Conservation (phyloP, 1,140 invertebrate genomes). For the Tetragnatha versicolor region DNA sequence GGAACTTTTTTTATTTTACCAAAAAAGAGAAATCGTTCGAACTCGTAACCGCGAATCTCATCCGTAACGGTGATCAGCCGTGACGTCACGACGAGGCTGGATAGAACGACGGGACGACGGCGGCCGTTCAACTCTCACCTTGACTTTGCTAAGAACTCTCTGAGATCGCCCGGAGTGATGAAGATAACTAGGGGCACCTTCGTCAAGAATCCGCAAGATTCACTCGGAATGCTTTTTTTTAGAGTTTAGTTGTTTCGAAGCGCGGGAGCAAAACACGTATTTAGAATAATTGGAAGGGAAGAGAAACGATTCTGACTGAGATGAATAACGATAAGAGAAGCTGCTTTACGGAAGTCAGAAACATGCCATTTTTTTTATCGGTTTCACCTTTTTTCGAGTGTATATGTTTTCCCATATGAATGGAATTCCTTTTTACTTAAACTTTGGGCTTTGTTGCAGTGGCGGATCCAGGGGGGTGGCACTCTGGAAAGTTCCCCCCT, state of each 20-base stretch:
- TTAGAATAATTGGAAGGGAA: neutral
- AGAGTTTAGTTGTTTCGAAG: neutral
- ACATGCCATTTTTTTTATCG: too few relatives aligned
- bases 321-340: too few relatives aligned
- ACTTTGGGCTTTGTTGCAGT: too few relatives aligned
- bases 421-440: too few relatives aligned
- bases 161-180: slow-evolving; percentile 5
- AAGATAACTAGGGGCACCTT: neutral
- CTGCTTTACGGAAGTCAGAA: too few relatives aligned
- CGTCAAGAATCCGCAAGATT: neutral
- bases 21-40: too few relatives aligned
- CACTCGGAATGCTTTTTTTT: neutral
- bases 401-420: too few relatives aligned
- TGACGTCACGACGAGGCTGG: slow-evolving; percentile 23
- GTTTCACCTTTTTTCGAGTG: too few relatives aligned
- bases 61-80: slow-evolving; percentile 15
- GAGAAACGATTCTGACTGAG: too few relatives aligned
- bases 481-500: too few relatives aligned
- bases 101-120: slow-evolving; percentile 18
- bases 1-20: too few relatives aligned
- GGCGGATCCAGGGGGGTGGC: too few relatives aligned
- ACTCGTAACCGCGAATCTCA: neutral
- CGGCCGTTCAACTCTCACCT: slow-evolving; percentile 45
- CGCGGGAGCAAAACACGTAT: neutral
- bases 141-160: slow-evolving; percentile 4